Conservation (phyloP, 1,140 invertebrate species). For the Ctenoplectra terminalis region DNA sequence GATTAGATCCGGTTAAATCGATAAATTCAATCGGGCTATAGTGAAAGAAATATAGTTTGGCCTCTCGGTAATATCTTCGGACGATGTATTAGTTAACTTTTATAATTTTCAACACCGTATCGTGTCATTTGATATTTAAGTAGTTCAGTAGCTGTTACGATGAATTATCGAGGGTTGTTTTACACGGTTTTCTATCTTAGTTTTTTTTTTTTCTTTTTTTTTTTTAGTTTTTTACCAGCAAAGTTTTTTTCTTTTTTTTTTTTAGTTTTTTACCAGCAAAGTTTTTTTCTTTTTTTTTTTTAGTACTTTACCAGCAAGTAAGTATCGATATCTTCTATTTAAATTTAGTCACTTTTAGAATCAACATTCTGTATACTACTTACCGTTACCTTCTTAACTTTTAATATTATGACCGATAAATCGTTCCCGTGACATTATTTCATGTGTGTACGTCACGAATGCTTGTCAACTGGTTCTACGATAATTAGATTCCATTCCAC, state of each 20-base stretch:
- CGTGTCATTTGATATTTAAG: neutral
- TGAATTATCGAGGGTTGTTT: neutral
- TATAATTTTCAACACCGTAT: neutral
- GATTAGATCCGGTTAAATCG: slow-evolving; percentile 49
- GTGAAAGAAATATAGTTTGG: neutral
- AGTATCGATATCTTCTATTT: neutral
- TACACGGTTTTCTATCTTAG: neutral
- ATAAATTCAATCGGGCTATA: slow-evolving; percentile 34
- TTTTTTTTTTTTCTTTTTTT: neutral
- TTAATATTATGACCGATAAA: neutral
- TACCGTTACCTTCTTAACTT: neutral
- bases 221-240: neutral
- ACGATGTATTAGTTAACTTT: neutral
- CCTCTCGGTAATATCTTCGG: neutral
- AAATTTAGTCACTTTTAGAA: slow-evolving; percentile 1
- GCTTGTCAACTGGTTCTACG: slow-evolving; percentile 12
- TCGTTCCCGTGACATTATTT: neutral
- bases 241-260: neutral
- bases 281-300: neutral
- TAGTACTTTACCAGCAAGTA: neutral
- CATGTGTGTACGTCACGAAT: neutral
- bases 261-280: neutral
- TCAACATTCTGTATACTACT: neutral
- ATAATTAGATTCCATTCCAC: slow-evolving; percentile 13
- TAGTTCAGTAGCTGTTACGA: neutral